Evolutionary conservation across 2,888 invertebrate species (phyloP), one percentile per base, ranked within the genome.

Genomic region (Ochlodes sylvanus): DNA sequence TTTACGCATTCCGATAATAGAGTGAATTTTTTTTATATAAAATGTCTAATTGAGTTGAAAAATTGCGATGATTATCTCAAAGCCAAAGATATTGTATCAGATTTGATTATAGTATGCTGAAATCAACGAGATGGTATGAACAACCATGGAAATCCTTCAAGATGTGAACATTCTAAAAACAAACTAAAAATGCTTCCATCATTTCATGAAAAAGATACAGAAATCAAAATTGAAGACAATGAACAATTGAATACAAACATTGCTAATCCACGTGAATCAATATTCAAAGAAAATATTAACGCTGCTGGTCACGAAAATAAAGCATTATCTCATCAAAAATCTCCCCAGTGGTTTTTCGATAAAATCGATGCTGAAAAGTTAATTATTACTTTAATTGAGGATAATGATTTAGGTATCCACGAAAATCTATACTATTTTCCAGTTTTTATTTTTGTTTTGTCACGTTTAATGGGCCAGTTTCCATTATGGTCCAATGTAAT

Each of bases 121-220:
- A 44, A 44, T 44, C 14, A 44, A 44, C 44, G 44, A 12, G 44
- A 44, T n/a, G 44, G 44, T 44, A n/a, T 44, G n/a, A n/a, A n/a
- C 44, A 44, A n/a, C 14, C 6, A n/a, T 44, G 44, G n/a, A 44
- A 44, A 44, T 44, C 44, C 44, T 44, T 12, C 44, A n/a, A 44
- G 44, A 44, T 41, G 41, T 14, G 41, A 41, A 7, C 3, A 4
- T 5, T 2, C 27, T 27, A 27, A 27, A 27, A 27, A 27, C 5
- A 27, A 5, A 27, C 5, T 27, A 27, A 27, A 27, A 27, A 27
- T 4, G 5, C n/a, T 27, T 27, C 3, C 3, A 5, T 27, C 27
- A 27, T 27, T 27, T 27, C 5, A 5, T 27, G 5, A 5, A 4
- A 27, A 27, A 27, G 27, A 27, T 5, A 27, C 27, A 4, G 27